These are phyloP conservation scores for Cyrtorhinus lividipennis DNA, from an alignment of 1,140 invertebrate genomes.

Conservation along the genomic window DNA sequence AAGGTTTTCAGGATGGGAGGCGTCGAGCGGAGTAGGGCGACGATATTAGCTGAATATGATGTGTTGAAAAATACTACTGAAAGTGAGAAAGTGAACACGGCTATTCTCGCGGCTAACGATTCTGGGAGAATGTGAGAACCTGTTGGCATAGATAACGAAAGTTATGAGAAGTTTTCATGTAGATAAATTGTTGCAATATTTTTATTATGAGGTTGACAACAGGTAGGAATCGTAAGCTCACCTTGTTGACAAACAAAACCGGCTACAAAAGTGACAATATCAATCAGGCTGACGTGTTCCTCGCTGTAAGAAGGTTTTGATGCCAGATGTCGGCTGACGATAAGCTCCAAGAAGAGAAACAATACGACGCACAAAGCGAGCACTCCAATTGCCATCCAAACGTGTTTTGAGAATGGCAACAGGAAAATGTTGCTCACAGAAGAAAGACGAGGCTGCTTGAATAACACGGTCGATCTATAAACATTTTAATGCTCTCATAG, in stretches of 20 bases:
- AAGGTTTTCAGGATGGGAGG: constrained; percentile 45
- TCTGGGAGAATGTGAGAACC: constrained; percentile 26
- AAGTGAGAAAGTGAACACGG: constrained; percentile 41
- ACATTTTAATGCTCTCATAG: no score
- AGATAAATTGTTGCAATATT: no score
- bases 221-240: no score
- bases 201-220: no score
- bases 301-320: constrained; percentile 5
- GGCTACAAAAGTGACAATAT: constrained; percentile 9
- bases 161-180: no score
- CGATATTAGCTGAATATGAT: constrained; percentile 58
- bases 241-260: constrained; percentile 42
- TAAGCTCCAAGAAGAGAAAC: constrained; percentile 17
- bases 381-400: constrained; percentile 37
- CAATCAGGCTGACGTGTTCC: neutral
- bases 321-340: constrained; percentile 13
- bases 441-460: constrained; percentile 26
- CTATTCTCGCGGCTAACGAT: constrained; percentile 34
- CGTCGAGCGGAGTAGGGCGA: constrained; percentile 49
- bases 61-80: constrained; percentile 44
- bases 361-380: constrained; percentile 23
- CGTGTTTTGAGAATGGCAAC: constrained; percentile 35
- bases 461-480: constrained; percentile 23
- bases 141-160: no score
- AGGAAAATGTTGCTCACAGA: constrained; percentile 40